phyloP scores from a whole-genome alignment of 2,888 invertebrate genomes.

The Tetranychus truncatus region DNA sequence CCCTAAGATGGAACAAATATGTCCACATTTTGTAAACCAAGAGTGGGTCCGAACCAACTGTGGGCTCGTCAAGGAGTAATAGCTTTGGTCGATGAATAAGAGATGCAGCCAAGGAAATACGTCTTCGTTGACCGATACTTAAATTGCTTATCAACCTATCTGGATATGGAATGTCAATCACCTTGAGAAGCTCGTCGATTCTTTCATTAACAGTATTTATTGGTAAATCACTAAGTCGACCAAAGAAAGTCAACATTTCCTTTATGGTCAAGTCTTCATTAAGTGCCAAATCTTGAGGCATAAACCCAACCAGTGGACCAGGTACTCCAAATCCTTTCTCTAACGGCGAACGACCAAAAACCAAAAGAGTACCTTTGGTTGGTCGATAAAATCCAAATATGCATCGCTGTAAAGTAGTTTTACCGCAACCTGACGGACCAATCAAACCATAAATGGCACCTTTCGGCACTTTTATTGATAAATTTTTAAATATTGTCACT shows the following conservation, averaged over 20 bases:
- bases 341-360: background rate
- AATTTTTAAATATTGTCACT: background rate
- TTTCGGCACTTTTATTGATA: background rate
- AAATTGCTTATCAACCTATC: background rate
- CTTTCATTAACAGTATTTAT: background rate
- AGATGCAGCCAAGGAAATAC: slow-evolving; percentile 77
- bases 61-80: slow-evolving; percentile 44
- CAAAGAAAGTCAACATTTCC: slow-evolving; percentile 17
- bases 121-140: slow-evolving; percentile 69
- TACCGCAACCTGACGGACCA: slow-evolving; percentile 7
- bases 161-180: slow-evolving; percentile 13
- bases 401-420: slow-evolving; percentile 6
- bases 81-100: slow-evolving; percentile 80
- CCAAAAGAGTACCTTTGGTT: background rate
- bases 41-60: slow-evolving; percentile 56
- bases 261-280: slow-evolving; percentile 17
- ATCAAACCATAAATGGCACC: background rate
- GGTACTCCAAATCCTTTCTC: background rate
- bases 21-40: slow-evolving; percentile 67
- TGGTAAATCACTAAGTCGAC: slow-evolving; percentile 8
- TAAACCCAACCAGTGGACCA: slow-evolving; percentile 12
- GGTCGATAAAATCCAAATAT: slow-evolving; percentile 5
- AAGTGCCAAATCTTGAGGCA: slow-evolving; percentile 20
- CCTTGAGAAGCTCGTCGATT: background rate
- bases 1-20: slow-evolving; percentile 70